Base-by-base conservation (phyloP, 2,888 invertebrate genomes). In the Timema podura region DNA sequence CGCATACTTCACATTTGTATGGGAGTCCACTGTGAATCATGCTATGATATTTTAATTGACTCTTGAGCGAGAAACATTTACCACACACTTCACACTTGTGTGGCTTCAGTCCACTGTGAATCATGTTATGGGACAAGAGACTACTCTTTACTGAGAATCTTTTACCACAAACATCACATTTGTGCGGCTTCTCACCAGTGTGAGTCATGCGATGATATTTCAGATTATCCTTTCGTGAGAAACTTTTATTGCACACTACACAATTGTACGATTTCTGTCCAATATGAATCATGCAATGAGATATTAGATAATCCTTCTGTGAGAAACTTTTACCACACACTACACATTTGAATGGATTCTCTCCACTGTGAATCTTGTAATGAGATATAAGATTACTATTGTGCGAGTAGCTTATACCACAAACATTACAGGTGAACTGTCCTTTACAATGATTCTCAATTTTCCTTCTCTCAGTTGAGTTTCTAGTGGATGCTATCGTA, bases 221-320 rank as follows among this genome's bases (percentile, higher is more conserved):
- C 65, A 88, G 82, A 80, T 87, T 84, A 9, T 87, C 87, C 78
- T 85, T 85, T 73, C 87, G 86, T 44, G 86, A 87, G 79, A 87
- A 88, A 48, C 86, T 87, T 77, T 87, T 86, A 5, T 83, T 83
- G 79, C 88, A 88, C 74, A 85, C 80, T 72, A 79, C 82, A 78
- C 88, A 88, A 69, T 79, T 79, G 80, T 87, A 87, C 0, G 87
- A 87, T n/a, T 66, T 66, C 5, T 48, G 8, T n/a, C 47, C 48
- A 48, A 48, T 48, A 66, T 66, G 66, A 48, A 66, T 48, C 45
- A 45, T 48, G 15, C 16, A 15, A 48, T 66, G 66, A n/a, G 16
- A 8, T 15, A 5, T 48, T 10, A 48, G 10, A 47, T 15, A 48
- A 16, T 48, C 48, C 49, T 66, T 46, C 16, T 16, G 30, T 6